A percentile compares a stretch with the other conserved stretches of the same genome.
These are phyloP conservation scores for Monodelphis domestica DNA, from an alignment of 2,797 vertebrate genomes.

Conservation along the genomic window DNA sequence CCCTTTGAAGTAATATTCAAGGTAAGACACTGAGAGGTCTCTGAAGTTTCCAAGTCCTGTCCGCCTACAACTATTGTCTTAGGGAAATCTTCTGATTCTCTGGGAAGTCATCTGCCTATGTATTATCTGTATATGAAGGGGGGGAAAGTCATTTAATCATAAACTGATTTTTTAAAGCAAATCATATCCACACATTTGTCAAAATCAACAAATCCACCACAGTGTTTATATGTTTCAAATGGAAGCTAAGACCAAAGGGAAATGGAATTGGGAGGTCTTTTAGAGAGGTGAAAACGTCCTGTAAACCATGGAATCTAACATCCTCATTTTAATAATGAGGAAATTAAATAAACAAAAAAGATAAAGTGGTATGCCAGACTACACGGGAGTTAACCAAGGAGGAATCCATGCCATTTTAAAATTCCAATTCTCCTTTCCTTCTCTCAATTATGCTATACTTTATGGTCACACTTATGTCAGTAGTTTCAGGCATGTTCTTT, in stretches of 20 bases:
- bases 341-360: neutral
- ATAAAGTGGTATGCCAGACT: neutral
- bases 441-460: neutral
- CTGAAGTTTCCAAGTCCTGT: neutral
- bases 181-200: neutral
- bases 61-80: neutral
- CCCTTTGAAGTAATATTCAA: neutral
- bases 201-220: neutral
- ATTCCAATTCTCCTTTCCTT: neutral
- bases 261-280: neutral
- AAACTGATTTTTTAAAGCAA: neutral
- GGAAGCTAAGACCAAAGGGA: neutral
- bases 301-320: neutral
- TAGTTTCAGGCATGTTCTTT: neutral
- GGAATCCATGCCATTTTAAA: neutral
- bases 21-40: neutral
- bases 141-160: neutral
- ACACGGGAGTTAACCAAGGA: neutral
- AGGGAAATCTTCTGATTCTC: neutral
- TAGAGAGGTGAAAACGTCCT: neutral
- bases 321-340: neutral
- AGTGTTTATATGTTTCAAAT: neutral
- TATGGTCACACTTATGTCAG: neutral
- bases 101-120: neutral
- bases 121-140: neutral